Evolutionary conservation across 1,140 invertebrate genomes (phyloP), one percentile per base, ranked within the genome.

Genomic region (Bradynema listronoti): DNA sequence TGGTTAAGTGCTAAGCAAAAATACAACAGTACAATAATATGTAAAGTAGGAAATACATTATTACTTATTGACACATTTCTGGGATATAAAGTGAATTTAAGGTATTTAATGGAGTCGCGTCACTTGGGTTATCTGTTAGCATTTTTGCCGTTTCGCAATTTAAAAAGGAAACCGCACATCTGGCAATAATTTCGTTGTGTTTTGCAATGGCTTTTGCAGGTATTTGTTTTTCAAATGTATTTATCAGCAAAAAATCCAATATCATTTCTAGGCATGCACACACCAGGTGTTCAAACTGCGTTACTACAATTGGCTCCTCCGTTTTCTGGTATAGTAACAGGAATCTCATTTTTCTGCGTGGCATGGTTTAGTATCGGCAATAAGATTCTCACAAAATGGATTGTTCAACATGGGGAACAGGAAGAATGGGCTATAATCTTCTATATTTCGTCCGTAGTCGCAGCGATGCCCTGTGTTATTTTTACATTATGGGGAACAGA

Each of bases 361-460:
- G 75, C 73, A n/a, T 77, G 74, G 74, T 76, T 77, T 51, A 52
- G 54, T 4, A 76, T 76, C 34, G 61, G 54, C 9, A 76, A 76
- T 55, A 76, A 76, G 55, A 69, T 76, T 43, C 54, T 78, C 6
- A 76, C 73, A 11, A 76, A 76, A 53, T 66, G 71, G 58, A 76
- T 76, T 27, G 73, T 76, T 19, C 69, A 76, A 56, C 45, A 72
- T 34, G 73, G 73, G 11, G 58, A 65, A 2, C 57, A 67, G 11
- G 66, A 66, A n/a, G 75, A 76, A 58, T 76, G 73, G 73, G 63
- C 58, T 19, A 47, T 75, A 16, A 75, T 76, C 9, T 78, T 76
- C 50, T 75, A 76, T 30, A 64, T 76, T 27, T 78, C 73, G 4
- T 63, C 66, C 22, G 39, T 68, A 7, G 63, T 76, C 9, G 73